phyloP scores from a whole-genome alignment of 2,888 invertebrate genomes.

The Vanessa cardui region DNA sequence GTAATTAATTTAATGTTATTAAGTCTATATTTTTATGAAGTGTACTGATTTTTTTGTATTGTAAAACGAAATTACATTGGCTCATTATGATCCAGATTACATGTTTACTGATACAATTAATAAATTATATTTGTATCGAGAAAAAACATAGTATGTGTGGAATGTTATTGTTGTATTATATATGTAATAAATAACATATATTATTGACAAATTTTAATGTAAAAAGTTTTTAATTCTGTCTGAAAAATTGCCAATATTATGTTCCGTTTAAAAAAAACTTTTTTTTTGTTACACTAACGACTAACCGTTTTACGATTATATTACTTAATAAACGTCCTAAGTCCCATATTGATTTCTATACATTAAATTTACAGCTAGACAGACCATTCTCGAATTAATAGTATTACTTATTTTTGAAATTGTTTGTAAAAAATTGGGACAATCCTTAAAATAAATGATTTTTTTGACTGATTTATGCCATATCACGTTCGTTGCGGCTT shows the following conservation, averaged over 20 bases:
- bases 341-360: conserved; percentile 22
- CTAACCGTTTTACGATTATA: conserved; percentile 39
- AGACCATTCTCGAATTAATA: conserved; percentile 30
- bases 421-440: conserved; percentile 5
- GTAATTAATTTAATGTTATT: too few relatives aligned
- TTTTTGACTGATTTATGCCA: background rate
- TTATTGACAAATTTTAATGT: too few relatives aligned
- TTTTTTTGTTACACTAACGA: background rate
- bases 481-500: too few relatives aligned
- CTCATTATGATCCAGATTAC: background rate
- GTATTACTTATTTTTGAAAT: conserved; percentile 12
- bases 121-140: background rate
- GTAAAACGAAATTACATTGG: background rate
- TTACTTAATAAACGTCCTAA: conserved; percentile 16
- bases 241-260: too few relatives aligned
- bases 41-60: too few relatives aligned
- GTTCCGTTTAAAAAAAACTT: too few relatives aligned
- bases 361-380: conserved; percentile 31
- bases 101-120: background rate
- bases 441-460: conserved; percentile 1
- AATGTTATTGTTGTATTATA: too few relatives aligned
- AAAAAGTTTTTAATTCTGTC: too few relatives aligned
- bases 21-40: too few relatives aligned
- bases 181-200: too few relatives aligned
- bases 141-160: too few relatives aligned